Percentiles rank a stretch among this genome's conserved stretches.
These are phyloP conservation scores for Yponomeuta plumbellus DNA, from an alignment of 2,888 invertebrate species.

Conservation along the genomic window DNA sequence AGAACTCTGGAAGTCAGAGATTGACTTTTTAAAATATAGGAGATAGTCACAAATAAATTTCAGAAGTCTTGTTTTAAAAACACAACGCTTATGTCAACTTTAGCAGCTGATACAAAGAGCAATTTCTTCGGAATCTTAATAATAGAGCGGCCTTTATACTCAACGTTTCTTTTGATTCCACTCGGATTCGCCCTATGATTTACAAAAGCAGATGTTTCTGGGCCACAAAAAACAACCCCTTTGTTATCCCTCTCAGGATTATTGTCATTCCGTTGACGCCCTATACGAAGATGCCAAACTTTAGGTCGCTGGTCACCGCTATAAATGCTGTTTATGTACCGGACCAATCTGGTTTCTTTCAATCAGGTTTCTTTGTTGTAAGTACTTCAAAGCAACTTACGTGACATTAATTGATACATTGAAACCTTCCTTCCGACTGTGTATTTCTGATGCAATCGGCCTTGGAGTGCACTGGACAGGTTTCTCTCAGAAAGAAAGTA, in stretches of 20 bases:
- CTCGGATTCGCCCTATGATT: background rate
- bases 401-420: no score
- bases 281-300: background rate
- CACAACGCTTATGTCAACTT: background rate
- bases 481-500: no score
- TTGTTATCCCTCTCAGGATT: background rate
- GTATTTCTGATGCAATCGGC: no score
- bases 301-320: background rate
- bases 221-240: background rate
- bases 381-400: no score
- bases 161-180: background rate
- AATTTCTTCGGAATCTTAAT: background rate
- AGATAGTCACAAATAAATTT: no score
- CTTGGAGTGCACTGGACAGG: no score
- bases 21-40: no score
- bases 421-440: no score
- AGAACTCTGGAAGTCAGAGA: no score
- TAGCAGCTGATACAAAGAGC: background rate
- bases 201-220: conserved; percentile 1
- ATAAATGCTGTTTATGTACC: background rate
- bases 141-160: background rate
- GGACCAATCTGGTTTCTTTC: background rate
- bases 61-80: no score
- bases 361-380: no score
- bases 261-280: background rate